Conservation (phyloP, 2,113 vertebrate genomes). For the Eclectus roratus region DNA sequence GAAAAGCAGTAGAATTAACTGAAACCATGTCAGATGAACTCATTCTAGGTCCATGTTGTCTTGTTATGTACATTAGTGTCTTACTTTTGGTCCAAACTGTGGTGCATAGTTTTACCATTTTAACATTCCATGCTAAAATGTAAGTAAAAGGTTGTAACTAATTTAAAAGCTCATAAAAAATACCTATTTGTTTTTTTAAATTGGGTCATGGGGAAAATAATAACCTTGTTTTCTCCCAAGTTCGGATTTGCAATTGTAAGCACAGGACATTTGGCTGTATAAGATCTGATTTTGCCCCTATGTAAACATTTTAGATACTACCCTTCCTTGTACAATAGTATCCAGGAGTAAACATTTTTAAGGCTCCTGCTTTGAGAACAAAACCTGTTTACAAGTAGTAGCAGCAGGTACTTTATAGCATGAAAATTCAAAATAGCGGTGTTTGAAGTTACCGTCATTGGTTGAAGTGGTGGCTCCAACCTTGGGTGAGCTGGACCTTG, state of each 20-base stretch:
- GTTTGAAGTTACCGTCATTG: not conserved
- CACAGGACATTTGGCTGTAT: not conserved
- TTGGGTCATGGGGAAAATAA: not conserved
- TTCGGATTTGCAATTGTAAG: not conserved
- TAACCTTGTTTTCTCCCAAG: not conserved
- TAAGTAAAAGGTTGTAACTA: not conserved
- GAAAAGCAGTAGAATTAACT: not conserved
- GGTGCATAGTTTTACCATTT: not conserved
- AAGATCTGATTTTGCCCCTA: not conserved
- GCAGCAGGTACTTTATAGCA: not conserved
- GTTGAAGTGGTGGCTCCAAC: not conserved
- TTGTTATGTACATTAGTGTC: not conserved
- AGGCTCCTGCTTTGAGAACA: not conserved
- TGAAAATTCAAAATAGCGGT: not conserved
- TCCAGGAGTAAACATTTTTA: not conserved
- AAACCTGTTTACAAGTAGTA: not conserved
- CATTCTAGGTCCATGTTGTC: not conserved
- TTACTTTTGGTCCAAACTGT: not conserved
- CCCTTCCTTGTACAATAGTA: not conserved
- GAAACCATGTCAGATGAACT: not conserved
- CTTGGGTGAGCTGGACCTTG: not conserved
- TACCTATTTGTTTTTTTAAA: not conserved
- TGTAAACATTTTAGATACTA: not conserved
- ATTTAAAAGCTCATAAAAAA: not conserved
- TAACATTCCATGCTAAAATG: not conserved